Base-by-base conservation (phyloP, 2,797 vertebrate genomes). In the Oceanodroma leucorhoa region DNA sequence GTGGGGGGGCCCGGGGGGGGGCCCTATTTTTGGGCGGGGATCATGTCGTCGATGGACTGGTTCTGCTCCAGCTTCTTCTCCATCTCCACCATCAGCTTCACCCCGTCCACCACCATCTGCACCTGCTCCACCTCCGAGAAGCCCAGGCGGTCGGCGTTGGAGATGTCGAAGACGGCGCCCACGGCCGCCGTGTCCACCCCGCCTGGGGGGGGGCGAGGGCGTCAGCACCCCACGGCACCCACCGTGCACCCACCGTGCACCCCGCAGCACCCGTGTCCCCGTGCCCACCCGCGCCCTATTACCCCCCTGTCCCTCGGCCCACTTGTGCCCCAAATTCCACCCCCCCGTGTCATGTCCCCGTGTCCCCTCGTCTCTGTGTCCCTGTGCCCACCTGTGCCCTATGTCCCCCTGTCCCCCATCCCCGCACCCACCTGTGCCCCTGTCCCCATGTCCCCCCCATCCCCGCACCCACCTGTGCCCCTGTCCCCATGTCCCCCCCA, bases 71-170 rank as follows among this genome's bases (percentile, higher is more conserved):
- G 98, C 94, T 99, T 99, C 98, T 99, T 99, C 98, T 99, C 99
- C 99, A 99, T 99, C 98, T 99, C 99, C 77, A 99, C 95, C 99
- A 99, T 99, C 88, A 99, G 98, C 97, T 99, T 99, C 87, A 99
- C 99, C 0, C 99, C 99, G 4, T 99, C 99, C 13, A 99, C 99
- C 98, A 99, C 99, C 98, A 99, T 95, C 98, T 99, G 99, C 78
- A 99, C 99, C 97, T 99, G 99, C 0, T 98, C 64, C 40, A 99
- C 99, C 98, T 99, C 99, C 1, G 99, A 99, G 95, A 98, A 99
- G 90, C 99, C 99, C 97, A 99, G 96, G 65, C 99, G 98, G 89
- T 99, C 99, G 4, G 99, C 99, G 40, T 99, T 99, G 98, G 99
- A 99, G 98, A 99, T 98, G 98, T 99, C 99, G 12, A 99, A 99